A percentile compares a stretch with the other conserved stretches of the same genome.
Conservation (phyloP, 1,140 invertebrate species). For the Trypoxylus dichotomus region DNA sequence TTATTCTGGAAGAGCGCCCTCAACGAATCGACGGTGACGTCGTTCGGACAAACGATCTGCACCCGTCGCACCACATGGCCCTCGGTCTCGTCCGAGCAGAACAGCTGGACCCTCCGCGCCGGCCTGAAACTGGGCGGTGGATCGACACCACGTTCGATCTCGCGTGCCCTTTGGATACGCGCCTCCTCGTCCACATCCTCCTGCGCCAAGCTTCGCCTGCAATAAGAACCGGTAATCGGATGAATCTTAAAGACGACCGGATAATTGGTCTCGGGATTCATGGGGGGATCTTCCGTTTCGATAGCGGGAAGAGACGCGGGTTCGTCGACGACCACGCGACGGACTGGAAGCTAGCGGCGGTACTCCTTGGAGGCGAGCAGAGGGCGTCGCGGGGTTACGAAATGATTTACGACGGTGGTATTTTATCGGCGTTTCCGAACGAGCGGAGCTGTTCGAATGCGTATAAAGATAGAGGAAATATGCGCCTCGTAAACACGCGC, state of each 20-base stretch:
- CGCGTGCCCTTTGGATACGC: conserved; percentile 67
- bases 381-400: too few relatives aligned
- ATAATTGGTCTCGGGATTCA: conserved; percentile 42
- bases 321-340: too few relatives aligned
- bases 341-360: too few relatives aligned
- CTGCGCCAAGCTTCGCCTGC: conserved; percentile 53
- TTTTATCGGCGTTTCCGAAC: neutral
- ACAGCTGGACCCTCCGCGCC: conserved; percentile 51
- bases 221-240: conserved; percentile 37
- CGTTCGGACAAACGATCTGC: conserved; percentile 60
- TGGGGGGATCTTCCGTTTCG: too few relatives aligned
- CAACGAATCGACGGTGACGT: conserved; percentile 63
- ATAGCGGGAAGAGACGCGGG: neutral
- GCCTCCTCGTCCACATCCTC: conserved; percentile 75
- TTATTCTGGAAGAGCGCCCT: conserved; percentile 63
- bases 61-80: conserved; percentile 43
- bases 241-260: conserved; percentile 59
- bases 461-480: neutral
- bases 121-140: conserved; percentile 64
- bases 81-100: conserved; percentile 49
- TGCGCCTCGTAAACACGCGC: neutral
- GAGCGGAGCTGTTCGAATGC: neutral
- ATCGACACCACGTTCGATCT: conserved; percentile 78
- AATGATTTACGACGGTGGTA: neutral
- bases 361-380: too few relatives aligned